phyloP scores from a whole-genome alignment of 2,888 invertebrate genomes.

The Oxytorus armatus region DNA sequence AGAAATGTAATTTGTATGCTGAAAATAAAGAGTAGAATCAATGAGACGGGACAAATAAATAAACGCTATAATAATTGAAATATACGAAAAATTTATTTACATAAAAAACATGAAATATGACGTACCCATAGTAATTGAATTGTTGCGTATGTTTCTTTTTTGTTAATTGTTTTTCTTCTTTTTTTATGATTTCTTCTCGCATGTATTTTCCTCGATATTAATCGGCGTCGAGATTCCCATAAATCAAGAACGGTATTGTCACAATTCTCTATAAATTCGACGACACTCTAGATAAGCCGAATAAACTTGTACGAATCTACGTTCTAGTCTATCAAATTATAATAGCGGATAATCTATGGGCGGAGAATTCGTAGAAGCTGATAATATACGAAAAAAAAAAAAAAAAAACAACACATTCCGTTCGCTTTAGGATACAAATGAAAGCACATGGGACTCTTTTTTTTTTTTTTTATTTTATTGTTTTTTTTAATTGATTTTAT shows the following conservation, averaged over 20 bases:
- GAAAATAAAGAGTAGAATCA: neutral
- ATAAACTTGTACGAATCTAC: slow-evolving; percentile 63
- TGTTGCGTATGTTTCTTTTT: slow-evolving; percentile 75
- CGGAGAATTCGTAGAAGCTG: slow-evolving; percentile 61
- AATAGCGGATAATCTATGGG: slow-evolving; percentile 69
- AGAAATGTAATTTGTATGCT: neutral
- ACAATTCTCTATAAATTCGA: slow-evolving; percentile 74
- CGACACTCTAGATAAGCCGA: slow-evolving; percentile 68
- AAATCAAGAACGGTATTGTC: slow-evolving; percentile 74
- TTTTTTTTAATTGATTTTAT: slow-evolving; percentile 54
- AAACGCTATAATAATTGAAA: slow-evolving; percentile 74
- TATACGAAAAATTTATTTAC: slow-evolving; percentile 84
- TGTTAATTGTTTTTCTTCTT: slow-evolving; percentile 65
- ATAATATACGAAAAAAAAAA: slow-evolving; percentile 56
- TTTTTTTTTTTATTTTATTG: too few species aligned
- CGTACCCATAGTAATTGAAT: slow-evolving; percentile 80
- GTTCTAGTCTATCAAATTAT: slow-evolving; percentile 67
- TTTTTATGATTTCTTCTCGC: slow-evolving; percentile 71
- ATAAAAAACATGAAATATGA: slow-evolving; percentile 83
- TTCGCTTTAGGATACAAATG: slow-evolving; percentile 59
- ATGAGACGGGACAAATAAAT: slow-evolving; percentile 39
- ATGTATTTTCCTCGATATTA: slow-evolving; percentile 65
- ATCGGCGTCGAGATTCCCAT: slow-evolving; percentile 41
- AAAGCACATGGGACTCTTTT: slow-evolving; percentile 66
- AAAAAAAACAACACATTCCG: slow-evolving; percentile 15